Evolutionary conservation across 2,113 vertebrate genomes (phyloP).

Genomic region (Microtus oregoni): DNA sequence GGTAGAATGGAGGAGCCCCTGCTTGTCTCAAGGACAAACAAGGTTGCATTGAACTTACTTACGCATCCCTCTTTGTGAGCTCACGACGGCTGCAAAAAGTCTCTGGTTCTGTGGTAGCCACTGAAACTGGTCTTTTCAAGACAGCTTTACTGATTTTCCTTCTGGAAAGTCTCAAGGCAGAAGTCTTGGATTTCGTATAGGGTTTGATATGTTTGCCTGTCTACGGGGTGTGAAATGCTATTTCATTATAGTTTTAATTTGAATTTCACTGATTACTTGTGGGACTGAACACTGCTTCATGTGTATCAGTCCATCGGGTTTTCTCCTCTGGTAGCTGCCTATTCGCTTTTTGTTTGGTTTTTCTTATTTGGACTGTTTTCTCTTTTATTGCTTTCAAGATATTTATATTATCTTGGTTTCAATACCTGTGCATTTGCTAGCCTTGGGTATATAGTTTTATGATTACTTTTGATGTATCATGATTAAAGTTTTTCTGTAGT

Average conservation of each 20-base stretch:
- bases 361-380: not conserved
- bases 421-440: not conserved
- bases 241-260: conserved; percentile 55
- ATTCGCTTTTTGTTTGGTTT: not conserved
- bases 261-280: conserved; percentile 50
- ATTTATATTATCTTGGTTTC: not conserved
- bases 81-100: not conserved
- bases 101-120: accelerated
- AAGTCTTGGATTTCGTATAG: not conserved
- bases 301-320: not conserved
- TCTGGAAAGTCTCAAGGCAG: not conserved
- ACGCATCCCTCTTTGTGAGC: too few relatives aligned
- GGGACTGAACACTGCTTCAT: conserved; percentile 17
- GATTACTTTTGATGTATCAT: not conserved
- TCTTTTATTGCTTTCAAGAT: conserved; percentile 39
- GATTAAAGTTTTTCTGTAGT: not conserved
- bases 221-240: conserved; percentile 52
- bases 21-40: not conserved
- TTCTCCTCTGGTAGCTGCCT: conserved; percentile 21
- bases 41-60: not conserved
- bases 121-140: conserved; percentile 1
- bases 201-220: conserved; percentile 2
- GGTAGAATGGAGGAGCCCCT: not conserved
- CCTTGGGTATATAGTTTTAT: not conserved
- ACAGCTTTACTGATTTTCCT: not conserved